phyloP scores from a whole-genome alignment of 2,113 vertebrate species.

The Esox niger region DNA sequence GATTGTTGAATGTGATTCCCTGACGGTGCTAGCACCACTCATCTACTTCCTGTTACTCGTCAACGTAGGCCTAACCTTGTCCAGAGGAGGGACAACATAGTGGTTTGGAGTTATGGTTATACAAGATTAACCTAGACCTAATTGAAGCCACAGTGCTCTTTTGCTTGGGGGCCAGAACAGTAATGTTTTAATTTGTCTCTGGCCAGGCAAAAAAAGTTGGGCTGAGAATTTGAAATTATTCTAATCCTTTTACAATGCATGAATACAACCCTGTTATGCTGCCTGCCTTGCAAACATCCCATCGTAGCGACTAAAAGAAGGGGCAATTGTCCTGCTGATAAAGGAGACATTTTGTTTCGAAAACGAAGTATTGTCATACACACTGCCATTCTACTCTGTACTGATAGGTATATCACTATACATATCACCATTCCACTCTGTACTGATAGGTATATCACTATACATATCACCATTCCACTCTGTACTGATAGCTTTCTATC shows the following conservation, averaged over 20 bases:
- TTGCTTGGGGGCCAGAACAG: neutral
- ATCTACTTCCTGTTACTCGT: neutral
- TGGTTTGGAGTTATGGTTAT: too few relatives aligned
- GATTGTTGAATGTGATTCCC: conserved; percentile 6
- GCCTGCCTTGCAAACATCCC: conserved; percentile 16
- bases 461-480: too few relatives aligned
- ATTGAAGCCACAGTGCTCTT: too few relatives aligned
- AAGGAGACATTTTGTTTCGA: neutral
- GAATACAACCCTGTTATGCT: conserved; percentile 21
- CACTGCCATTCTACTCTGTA: too few relatives aligned
- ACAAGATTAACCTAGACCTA: neutral
- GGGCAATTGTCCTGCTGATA: conserved; percentile 31
- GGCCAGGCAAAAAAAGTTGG: conserved; percentile 14
- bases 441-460: too few relatives aligned
- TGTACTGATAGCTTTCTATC: too few relatives aligned
- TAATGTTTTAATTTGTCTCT: neutral
- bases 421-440: too few relatives aligned
- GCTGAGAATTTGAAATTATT: conserved; percentile 30
- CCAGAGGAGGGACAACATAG: too few relatives aligned
- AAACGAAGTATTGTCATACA: too few relatives aligned
- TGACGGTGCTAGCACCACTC: neutral
- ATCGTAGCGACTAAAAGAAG: conserved; percentile 24
- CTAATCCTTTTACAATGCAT: conserved; percentile 29
- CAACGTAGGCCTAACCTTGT: too few relatives aligned
- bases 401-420: too few relatives aligned